Conservation (phyloP, 2,113 vertebrate species). For the Cichladusa arquata region DNA sequence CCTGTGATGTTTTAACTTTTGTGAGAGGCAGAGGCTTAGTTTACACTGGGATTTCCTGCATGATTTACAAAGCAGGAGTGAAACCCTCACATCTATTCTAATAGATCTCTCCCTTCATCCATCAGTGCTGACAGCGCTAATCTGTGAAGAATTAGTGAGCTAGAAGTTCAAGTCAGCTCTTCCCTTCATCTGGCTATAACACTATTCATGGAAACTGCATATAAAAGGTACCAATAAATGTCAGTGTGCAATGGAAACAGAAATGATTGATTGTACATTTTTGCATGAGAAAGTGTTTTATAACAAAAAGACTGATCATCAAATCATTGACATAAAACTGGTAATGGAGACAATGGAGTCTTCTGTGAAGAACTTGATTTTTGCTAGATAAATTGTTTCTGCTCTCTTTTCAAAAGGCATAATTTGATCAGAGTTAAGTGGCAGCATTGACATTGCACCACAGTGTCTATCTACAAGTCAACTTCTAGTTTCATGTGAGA, state of each 20-base stretch:
- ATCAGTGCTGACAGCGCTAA: slow-evolving; percentile 12
- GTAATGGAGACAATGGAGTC: not conserved
- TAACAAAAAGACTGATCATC: slow-evolving; percentile 39
- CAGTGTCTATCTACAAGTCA: not conserved
- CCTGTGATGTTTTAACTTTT: slow-evolving; percentile 7
- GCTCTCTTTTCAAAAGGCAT: not conserved
- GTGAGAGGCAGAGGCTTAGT: not conserved
- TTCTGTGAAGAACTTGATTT: not conserved
- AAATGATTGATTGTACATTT: slow-evolving; percentile 52
- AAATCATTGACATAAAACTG: not conserved
- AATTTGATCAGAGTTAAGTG: not conserved
- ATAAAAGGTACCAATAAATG: slow-evolving; percentile 23
- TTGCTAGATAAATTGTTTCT: not conserved
- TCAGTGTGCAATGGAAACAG: not conserved
- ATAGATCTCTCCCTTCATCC: not conserved
- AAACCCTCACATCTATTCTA: not conserved
- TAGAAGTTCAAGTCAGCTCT: slow-evolving; percentile 25
- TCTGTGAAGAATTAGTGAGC: slow-evolving; percentile 28
- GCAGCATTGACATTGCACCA: not conserved
- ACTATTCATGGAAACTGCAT: slow-evolving; percentile 27
- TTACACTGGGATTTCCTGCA: slow-evolving; percentile 10
- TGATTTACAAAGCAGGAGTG: slow-evolving; percentile 12
- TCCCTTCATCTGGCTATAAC: slow-evolving; percentile 12
- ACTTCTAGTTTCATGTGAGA: not conserved
- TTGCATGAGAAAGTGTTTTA: slow-evolving; percentile 1